These are phyloP conservation scores for Pogonocichla stellata DNA, from an alignment of 2,113 vertebrate genomes.

Conservation along the genomic window DNA sequence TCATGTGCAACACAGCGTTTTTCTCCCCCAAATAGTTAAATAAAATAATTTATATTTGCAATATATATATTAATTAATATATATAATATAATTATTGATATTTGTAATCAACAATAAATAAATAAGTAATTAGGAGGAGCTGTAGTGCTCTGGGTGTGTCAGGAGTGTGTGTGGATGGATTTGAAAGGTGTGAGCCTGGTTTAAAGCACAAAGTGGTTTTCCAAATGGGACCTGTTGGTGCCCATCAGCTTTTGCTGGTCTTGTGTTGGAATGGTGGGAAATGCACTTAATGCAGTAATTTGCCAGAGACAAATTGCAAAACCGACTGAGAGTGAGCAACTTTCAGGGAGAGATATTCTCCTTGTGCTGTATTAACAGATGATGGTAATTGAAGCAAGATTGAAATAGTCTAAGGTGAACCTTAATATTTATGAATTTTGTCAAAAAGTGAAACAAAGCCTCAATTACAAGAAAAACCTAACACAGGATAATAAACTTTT, in stretches of 20 bases:
- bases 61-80: no score
- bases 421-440: neutral
- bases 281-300: neutral
- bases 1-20: neutral
- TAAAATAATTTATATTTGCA: neutral
- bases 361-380: neutral
- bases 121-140: neutral
- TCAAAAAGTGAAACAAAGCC: neutral
- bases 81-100: no score
- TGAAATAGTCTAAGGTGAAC: neutral
- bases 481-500: neutral
- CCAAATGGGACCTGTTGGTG: neutral
- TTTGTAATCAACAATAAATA: no score
- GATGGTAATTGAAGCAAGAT: neutral
- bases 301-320: neutral
- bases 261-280: neutral
- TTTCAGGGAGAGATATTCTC: neutral
- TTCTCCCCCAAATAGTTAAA: neutral
- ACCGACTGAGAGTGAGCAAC: neutral
- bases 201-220: neutral
- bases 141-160: neutral
- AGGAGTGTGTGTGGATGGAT: neutral
- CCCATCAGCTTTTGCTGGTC: neutral
- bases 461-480: neutral
- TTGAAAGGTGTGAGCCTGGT: neutral